Evolutionary conservation across 1,140 invertebrate species (phyloP).

Genomic region (Caenorhabditis remanei): DNA sequence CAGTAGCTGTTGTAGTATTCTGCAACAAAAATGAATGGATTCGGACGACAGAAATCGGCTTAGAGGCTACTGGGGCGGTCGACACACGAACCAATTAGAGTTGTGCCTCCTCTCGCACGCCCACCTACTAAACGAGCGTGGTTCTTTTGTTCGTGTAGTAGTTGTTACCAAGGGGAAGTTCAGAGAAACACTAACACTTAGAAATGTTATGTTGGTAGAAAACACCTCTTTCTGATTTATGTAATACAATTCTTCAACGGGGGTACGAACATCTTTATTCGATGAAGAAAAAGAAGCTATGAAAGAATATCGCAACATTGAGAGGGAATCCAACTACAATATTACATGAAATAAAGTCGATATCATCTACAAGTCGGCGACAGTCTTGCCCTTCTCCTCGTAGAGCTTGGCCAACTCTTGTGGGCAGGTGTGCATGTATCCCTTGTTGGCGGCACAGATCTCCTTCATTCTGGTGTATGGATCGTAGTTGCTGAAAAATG

Average conservation of each 20-base stretch:
- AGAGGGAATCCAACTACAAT: conserved; percentile 17
- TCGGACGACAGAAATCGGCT: neutral
- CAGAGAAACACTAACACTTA: neutral
- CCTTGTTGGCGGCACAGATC: conserved; percentile 72
- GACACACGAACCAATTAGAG: conserved; percentile 11
- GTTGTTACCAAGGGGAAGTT: neutral
- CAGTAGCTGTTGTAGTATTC: neutral
- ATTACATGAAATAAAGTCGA: conserved; percentile 7
- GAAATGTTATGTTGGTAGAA: conserved; percentile 22
- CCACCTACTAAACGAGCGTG: neutral
- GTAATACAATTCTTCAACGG: neutral
- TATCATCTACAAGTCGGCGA: conserved; percentile 59
- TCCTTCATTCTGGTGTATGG: conserved; percentile 73
- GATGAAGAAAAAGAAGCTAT: conserved; percentile 15
- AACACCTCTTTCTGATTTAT: neutral
- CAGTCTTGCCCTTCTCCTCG: conserved; percentile 72
- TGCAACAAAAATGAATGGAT: conserved; percentile 8
- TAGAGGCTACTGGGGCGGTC: neutral
- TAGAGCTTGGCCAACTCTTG: conserved; percentile 70
- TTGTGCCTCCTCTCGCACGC: neutral
- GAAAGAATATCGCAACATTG: conserved; percentile 39
- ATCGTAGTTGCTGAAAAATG: conserved; percentile 74
- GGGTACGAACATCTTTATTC: conserved; percentile 37
- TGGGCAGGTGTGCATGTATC: conserved; percentile 73
- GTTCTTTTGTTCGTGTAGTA: neutral